Conservation (phyloP, 2,797 vertebrate species). For the Muscicapa comitata region DNA sequence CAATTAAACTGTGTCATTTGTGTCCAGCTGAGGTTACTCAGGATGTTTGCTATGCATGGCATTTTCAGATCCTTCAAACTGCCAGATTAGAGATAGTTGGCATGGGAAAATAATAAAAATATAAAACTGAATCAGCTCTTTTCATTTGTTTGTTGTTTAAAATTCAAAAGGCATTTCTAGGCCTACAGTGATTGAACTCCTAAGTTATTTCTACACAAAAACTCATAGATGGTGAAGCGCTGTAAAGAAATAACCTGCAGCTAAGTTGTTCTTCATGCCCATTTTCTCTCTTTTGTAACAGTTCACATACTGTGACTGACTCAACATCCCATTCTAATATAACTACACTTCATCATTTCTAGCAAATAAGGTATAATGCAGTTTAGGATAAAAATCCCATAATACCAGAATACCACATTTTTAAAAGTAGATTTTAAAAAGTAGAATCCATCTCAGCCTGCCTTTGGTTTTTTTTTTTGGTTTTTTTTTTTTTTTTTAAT, state of each 20-base stretch:
- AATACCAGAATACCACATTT: neutral
- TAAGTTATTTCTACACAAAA: constrained; percentile 1
- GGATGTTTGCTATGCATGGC: neutral
- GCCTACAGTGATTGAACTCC: neutral
- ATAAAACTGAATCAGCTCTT: constrained; percentile 1
- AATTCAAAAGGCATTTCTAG: neutral
- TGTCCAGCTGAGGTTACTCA: neutral
- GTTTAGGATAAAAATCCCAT: neutral
- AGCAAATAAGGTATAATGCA: neutral
- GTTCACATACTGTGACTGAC: neutral
- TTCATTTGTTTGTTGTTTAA: neutral
- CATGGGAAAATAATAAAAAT: neutral
- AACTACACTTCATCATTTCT: neutral
- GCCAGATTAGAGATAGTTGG: neutral
- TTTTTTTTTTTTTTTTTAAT: neutral
- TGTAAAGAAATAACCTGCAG: constrained; percentile 19
- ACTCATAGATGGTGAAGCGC: neutral
- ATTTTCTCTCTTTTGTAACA: constrained; percentile 14
- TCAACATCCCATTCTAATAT: neutral
- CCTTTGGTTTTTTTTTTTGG: neutral
- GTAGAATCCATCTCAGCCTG: neutral
- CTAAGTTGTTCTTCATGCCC: neutral
- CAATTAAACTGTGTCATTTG: neutral
- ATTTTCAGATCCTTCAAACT: neutral
- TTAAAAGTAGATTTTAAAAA: neutral